Percentiles rank a stretch among this genome's conserved stretches.
Conservation (phyloP, 2,888 invertebrate species). For the Agriotes lineatus region DNA sequence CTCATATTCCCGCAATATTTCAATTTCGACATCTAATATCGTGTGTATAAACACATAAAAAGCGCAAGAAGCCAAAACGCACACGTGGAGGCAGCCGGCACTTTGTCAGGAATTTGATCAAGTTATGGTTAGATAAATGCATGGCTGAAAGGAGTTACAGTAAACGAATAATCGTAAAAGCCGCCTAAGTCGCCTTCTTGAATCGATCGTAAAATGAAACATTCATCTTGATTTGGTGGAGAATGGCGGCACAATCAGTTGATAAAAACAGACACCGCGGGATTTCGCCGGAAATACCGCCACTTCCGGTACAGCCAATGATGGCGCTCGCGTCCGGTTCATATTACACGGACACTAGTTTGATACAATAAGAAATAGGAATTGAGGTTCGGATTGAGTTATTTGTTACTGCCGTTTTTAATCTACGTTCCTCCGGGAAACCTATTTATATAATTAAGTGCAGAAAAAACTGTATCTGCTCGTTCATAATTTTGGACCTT, state of each 20-base stretch:
- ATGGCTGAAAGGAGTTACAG: constrained; percentile 45
- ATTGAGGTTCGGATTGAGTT: constrained; percentile 41
- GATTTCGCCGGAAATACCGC: constrained; percentile 56
- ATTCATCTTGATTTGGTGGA: constrained; percentile 59
- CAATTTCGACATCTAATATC: constrained; percentile 30
- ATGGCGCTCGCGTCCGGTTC: constrained; percentile 58
- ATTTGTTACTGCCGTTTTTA: constrained; percentile 36
- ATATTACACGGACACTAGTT: constrained; percentile 56
- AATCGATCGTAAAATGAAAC: constrained; percentile 52
- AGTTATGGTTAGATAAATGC: constrained; percentile 47
- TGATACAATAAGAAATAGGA: constrained; percentile 50
- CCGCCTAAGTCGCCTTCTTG: constrained; percentile 48
- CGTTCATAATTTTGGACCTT: not conserved
- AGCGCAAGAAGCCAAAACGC: constrained; percentile 20
- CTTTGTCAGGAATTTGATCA: constrained; percentile 50
- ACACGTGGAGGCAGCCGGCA: constrained; percentile 27
- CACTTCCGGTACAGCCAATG: constrained; percentile 56
- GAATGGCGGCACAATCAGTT: constrained; percentile 54
- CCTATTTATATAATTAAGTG: constrained; percentile 21
- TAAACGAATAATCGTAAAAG: constrained; percentile 56
- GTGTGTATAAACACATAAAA: constrained; percentile 27
- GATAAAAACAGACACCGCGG: constrained; percentile 57
- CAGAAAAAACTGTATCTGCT: not conserved
- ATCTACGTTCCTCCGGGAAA: constrained; percentile 7
- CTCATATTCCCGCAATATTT: constrained; percentile 28